Evolutionary conservation across 2,888 invertebrate genomes (phyloP).

Genomic region (Dicyrtoma fusca): DNA sequence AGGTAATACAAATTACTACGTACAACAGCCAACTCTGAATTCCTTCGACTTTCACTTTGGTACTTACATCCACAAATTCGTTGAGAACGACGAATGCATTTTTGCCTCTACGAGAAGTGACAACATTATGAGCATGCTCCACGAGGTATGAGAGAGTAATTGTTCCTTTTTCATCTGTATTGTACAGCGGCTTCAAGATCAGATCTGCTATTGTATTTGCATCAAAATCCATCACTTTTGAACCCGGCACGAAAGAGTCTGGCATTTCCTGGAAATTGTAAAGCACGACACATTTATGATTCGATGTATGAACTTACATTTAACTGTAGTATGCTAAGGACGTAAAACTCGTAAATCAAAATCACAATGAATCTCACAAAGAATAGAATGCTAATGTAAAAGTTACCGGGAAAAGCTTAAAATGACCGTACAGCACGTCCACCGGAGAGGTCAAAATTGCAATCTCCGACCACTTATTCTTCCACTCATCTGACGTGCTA

Average conservation of each 20-base stretch:
- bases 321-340: too few species aligned
- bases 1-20: too few species aligned
- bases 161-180: slow-evolving; percentile 46
- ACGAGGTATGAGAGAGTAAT: slow-evolving; percentile 49
- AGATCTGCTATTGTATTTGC: slow-evolving; percentile 47
- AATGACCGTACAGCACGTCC: slow-evolving; percentile 53
- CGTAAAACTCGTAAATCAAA: too few species aligned
- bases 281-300: too few species aligned
- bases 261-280: slow-evolving; percentile 49
- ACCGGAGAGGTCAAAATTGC: slow-evolving; percentile 50
- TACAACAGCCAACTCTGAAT: too few species aligned
- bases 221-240: slow-evolving; percentile 50
- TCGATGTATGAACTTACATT: too few species aligned
- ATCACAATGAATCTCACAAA: too few species aligned
- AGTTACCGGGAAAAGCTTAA: slow-evolving; percentile 54
- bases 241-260: slow-evolving; percentile 49
- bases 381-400: too few species aligned
- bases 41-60: slow-evolving; percentile 4
- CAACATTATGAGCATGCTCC: slow-evolving; percentile 48
- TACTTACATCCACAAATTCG: slow-evolving; percentile 42
- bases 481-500: slow-evolving; percentile 50
- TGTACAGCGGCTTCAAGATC: slow-evolving; percentile 52
- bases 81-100: slow-evolving; percentile 47
- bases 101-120: slow-evolving; percentile 42
- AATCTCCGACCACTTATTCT: slow-evolving; percentile 52